Conservation (phyloP, 2,113 vertebrate genomes). For the Epinephelus lanceolatus region DNA sequence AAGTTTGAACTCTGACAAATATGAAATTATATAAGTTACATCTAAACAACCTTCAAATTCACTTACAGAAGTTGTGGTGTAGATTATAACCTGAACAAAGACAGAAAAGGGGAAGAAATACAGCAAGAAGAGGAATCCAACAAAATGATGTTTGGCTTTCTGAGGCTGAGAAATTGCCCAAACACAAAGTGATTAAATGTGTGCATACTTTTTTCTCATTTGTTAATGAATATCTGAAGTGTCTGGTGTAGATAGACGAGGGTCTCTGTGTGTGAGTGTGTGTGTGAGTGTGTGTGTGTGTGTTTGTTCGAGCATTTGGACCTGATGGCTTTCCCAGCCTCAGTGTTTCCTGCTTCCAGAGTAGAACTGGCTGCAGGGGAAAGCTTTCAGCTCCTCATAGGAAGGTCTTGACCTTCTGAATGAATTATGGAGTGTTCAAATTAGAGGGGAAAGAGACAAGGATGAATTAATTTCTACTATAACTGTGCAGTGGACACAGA, state of each 20-base stretch:
- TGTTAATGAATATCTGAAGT: neutral
- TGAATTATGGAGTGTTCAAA: neutral
- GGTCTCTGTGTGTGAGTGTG: neutral
- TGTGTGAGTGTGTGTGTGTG: neutral
- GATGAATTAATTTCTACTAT: neutral
- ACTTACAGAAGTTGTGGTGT: neutral
- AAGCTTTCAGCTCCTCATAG: neutral
- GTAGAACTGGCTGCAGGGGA: neutral
- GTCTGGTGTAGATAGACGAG: neutral
- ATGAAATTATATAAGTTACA: neutral
- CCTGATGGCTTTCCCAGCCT: conserved; percentile 63
- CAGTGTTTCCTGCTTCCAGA: conserved; percentile 37
- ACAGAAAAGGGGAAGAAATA: neutral
- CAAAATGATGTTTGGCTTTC: neutral
- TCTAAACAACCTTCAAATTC: neutral
- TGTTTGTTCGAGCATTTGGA: neutral
- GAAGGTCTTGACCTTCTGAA: conserved; percentile 10
- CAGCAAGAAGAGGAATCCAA: neutral
- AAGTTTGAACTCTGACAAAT: neutral
- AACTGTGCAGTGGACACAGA: neutral
- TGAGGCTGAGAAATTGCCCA: neutral
- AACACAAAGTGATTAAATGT: neutral
- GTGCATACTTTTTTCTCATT: neutral
- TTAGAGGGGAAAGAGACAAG: conserved; percentile 1
- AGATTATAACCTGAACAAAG: neutral